phyloP scores from a whole-genome alignment of 2,113 vertebrate species.

The Struthidea cinerea region DNA sequence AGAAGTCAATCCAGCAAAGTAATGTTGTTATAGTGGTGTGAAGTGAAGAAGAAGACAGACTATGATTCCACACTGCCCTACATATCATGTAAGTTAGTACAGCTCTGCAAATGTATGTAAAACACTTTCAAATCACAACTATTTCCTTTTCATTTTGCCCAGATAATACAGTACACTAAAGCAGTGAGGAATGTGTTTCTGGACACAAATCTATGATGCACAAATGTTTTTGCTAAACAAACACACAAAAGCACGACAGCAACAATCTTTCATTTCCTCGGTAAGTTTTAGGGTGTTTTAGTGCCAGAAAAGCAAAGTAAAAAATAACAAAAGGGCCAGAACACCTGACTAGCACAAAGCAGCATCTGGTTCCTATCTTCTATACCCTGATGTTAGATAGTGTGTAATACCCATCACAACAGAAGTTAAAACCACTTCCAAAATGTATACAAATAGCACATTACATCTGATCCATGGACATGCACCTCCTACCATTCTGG shows the following conservation, averaged over 20 bases:
- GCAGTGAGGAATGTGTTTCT: neutral
- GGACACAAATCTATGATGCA: neutral
- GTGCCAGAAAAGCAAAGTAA: neutral
- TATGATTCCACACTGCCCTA: neutral
- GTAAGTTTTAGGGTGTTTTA: neutral
- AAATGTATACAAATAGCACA: neutral
- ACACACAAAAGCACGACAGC: neutral
- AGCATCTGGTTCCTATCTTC: neutral
- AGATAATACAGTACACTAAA: neutral
- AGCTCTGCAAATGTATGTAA: neutral
- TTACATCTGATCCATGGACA: neutral
- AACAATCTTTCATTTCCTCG: neutral
- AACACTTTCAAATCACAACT: neutral
- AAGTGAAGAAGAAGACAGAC: neutral
- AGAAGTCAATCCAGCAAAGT: neutral
- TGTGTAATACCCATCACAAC: neutral
- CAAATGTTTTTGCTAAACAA: neutral
- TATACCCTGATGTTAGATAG: neutral
- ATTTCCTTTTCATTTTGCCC: neutral
- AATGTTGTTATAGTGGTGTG: neutral
- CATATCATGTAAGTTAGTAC: neutral
- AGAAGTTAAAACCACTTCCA: neutral
- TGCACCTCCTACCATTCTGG: neutral
- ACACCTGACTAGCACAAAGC: neutral
- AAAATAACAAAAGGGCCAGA: neutral